Base-by-base conservation (phyloP, 1,140 invertebrate genomes). In the Ganaspis sp. region DNA sequence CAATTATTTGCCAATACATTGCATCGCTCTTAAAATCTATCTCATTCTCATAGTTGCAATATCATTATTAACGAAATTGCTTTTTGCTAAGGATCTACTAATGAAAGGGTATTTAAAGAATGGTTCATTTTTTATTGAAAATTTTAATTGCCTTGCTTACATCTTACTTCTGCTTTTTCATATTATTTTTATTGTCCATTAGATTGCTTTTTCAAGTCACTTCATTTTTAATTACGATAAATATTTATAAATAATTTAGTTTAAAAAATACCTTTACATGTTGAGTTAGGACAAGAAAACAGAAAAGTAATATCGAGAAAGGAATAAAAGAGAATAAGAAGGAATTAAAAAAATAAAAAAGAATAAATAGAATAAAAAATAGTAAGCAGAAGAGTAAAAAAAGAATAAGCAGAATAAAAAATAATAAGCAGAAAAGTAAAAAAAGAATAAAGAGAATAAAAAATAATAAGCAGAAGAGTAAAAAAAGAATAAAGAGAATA, bases 1-100 rank as follows among this genome's bases (percentile, higher is more conserved):
- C 9, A 38, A 70, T 69, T 26, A 70, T 45, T 49, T 70, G 38
- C 34, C 5, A 69, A 26, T 37, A 21, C n/a, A 71, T 54, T 38
- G 26, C 64, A 29, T 49, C 12, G 26, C 42, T 69, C 69, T 71
- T 72, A 64, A 64, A 64, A 29, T 2, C 23, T 58, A n/a, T 34
- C 26, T 29, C 58, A 64, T 23, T 29, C 37, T 72, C 71, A 72
- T 74, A 73, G 29, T 4, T 26, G 26, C 26, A 34, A 64, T 23
- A 73, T 58, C 58, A 74, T 71, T 23, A 71, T 70, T 70, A 40
- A 77, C 71, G 80, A 64, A 84, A 71, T 84, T 83, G 88, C 88
- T 89, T 88, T 80, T 84, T 89, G 87, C 87, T 89, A 89, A 89
- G 87, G 87, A 72, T 86, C 84, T 87, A 80, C 82, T 70, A 29